A percentile compares a stretch with the other conserved stretches of the same genome.
These are phyloP conservation scores for Reticulitermes speratus DNA, from an alignment of 1,140 invertebrate species.

Conservation along the genomic window DNA sequence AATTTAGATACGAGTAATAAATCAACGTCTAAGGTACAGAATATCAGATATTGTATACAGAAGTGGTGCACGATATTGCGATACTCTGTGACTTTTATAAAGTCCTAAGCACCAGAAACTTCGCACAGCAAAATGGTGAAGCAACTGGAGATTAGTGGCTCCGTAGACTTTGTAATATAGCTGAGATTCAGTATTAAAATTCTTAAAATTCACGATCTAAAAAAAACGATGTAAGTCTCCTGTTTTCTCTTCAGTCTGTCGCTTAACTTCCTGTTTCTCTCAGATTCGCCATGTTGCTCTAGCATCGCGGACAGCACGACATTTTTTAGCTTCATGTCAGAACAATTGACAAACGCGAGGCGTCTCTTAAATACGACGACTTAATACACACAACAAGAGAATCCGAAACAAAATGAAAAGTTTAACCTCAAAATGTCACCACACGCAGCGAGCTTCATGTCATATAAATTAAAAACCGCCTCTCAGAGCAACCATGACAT, in stretches of 20 bases:
- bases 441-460: background rate
- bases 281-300: background rate
- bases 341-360: background rate
- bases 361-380: background rate
- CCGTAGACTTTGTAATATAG: too few species aligned
- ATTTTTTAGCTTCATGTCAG: slow-evolving; percentile 3
- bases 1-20: too few species aligned
- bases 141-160: too few species aligned
- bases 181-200: too few species aligned
- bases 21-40: too few species aligned
- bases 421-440: background rate
- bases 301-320: background rate
- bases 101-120: too few species aligned
- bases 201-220: too few species aligned
- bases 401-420: background rate
- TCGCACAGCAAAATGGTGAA: too few species aligned
- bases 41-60: too few species aligned
- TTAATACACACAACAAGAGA: background rate
- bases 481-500: background rate
- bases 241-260: background rate
- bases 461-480: background rate
- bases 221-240: too few species aligned
- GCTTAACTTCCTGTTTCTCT: background rate
- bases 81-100: too few species aligned
- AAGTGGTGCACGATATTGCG: too few species aligned